Base-by-base conservation (phyloP, 2,797 vertebrate species). In the Anguilla marmorata region DNA sequence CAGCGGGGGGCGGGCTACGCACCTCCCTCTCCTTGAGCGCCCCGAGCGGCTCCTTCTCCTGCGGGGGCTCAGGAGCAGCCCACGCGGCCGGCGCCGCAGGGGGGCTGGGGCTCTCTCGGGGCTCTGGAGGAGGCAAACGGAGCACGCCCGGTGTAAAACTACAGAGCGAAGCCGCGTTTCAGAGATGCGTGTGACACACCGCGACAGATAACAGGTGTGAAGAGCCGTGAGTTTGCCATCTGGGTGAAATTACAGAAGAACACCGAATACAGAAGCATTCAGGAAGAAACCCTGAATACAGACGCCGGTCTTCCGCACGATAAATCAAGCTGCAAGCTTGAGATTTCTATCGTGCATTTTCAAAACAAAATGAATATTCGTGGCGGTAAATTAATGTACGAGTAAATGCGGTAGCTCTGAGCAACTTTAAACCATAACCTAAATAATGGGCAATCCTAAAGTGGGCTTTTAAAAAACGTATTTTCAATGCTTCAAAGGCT, bases 1-100 rank as follows among this genome's bases (percentile, higher is more conserved):
- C 87, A 69, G 7, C 85, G 90, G 56, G 92, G 92, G 74, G 16
- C 24, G 37, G 37, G 74, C 74, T 41, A 41, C 33, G 11, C 74
- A 79, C 74, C 74, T 87, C 0, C 0, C 3, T 0, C 82, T 92
- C 92, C 66, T 3, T 87, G 4, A 87, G 84, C 0, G 87, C 45
- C 0, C 88, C 87, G 89, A 92, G 87, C 33, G 93, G 93, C 80
- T 94, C 82, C 2, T 5, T 52, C 84, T 94, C 93, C 80, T 56
- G 85, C 0, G 16, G 6, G 27, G 86, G 76, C 86, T 92, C 88
- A 7, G 56, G 79, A 56, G 87, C 82, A 24, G 88, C 86, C n/a
- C 50, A 90, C 52, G 87, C 56, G 2, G 86, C 86, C 80, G 63
- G 89, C 21, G 74, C 54, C 1, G 50, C 88, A 83, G 74, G 74